Evolutionary conservation across 2,797 vertebrate genomes (phyloP), one percentile per base, ranked within the genome.

Genomic region (Chaunax sp.): DNA sequence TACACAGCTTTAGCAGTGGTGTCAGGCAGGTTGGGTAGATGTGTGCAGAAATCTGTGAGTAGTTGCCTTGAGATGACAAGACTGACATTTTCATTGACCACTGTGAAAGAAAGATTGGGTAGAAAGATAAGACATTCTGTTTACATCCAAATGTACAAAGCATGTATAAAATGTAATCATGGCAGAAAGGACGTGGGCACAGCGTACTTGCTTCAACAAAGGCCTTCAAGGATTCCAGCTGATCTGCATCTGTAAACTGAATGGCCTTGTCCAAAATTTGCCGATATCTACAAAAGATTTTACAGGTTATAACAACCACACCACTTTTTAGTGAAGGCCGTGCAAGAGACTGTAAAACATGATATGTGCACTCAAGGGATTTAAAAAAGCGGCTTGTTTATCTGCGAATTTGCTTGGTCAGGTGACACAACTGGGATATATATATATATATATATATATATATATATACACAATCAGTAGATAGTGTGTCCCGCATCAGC

Each of bases 171-270:
- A 6, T 35, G 11, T 16, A 20, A 35, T 19, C 0, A 0, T 20
- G 16, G 20, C 14, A 0, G 7, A 58, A 60, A 20, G 30, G 56
- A 64, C 0, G 5, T 1, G 40, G 25, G 35, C 25, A n/a, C 11
- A 55, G 92, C 97, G 93, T 95, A 99, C 98, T 99, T 87, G 98
- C 97, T 97, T 99, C 98, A 72, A 99, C 98, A 92, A 99, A 99
- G 56, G 97, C 98, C 94, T 98, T 99, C 85, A 99, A 91, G 73
- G 97, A 96, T 82, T 99, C 98, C 67, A 98, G 93, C 44, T 99
- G 98, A 58, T 99, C 98, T 47, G 87, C 91, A 77, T 95, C 96
- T 1, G 90, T 94, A 49, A 98, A 94, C 86, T 98, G 96, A 81
- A 99, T 93, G 52, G 97, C 97, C 89, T 97, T 98, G 87, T 99